Percentiles rank a stretch among this genome's conserved stretches.
Evolutionary conservation across 2,888 invertebrate species (phyloP).

Genomic region (Conomelus anceps): DNA sequence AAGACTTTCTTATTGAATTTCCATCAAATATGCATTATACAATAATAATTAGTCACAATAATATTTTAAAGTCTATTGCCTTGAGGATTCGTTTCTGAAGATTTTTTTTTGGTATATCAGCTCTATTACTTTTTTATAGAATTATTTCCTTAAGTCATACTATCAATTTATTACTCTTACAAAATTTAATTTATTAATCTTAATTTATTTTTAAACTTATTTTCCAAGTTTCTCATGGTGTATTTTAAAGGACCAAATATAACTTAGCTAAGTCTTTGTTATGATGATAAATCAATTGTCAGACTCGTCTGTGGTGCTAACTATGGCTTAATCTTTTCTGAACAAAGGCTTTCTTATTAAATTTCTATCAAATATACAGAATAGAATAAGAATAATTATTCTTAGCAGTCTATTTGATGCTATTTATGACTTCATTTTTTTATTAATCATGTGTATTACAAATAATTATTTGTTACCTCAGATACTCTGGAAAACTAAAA

Average conservation of each 20-base stretch:
- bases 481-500: not conserved
- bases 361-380: not conserved
- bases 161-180: too few relatives aligned
- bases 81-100: too few relatives aligned
- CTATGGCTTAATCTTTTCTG: constrained; percentile 17
- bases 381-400: not conserved
- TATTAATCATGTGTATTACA: too few relatives aligned
- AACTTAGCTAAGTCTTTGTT: not conserved
- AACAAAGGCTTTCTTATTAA: not conserved
- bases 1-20: not conserved
- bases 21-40: not conserved
- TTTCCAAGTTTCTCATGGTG: too few relatives aligned
- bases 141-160: too few relatives aligned
- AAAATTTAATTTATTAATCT: too few relatives aligned
- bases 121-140: too few relatives aligned
- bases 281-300: not conserved
- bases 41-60: not conserved
- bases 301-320: not conserved
- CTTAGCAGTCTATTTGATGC: not conserved
- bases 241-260: not conserved
- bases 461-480: too few relatives aligned
- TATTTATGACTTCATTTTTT: too few relatives aligned
- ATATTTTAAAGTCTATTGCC: too few relatives aligned
- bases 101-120: too few relatives aligned
- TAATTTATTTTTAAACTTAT: too few relatives aligned